Evolutionary conservation across 2,888 invertebrate species (phyloP).

Genomic region (Rhagonycha fulva): DNA sequence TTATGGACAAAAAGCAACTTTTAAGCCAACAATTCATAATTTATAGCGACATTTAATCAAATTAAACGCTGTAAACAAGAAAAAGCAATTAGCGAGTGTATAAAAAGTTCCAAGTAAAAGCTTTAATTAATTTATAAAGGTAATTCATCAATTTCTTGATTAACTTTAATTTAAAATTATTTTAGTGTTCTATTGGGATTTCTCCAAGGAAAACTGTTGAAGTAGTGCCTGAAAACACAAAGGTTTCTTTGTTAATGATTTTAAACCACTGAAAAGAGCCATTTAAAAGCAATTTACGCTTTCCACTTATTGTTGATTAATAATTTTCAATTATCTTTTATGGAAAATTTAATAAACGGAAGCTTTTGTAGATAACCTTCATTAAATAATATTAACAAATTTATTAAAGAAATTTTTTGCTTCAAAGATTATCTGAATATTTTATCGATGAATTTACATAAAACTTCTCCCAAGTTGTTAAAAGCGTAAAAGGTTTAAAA

Average conservation of each 20-base stretch:
- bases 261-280: background rate
- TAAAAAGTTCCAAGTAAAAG: background rate
- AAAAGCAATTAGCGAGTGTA: background rate
- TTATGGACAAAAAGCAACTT: background rate
- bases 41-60: background rate
- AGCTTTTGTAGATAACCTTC: background rate
- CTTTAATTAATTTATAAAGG: background rate
- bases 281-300: background rate
- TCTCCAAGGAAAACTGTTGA: background rate
- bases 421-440: background rate
- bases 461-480: background rate
- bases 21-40: background rate
- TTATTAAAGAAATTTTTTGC: background rate
- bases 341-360: background rate
- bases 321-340: background rate
- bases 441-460: background rate
- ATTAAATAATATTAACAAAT: background rate
- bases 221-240: background rate
- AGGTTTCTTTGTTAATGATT: background rate
- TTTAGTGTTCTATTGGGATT: background rate
- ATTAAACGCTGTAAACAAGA: background rate
- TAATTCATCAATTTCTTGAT: background rate
- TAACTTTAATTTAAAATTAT: background rate
- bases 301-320: background rate
- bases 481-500: background rate